These are phyloP conservation scores for Oscheius sp. DNA, from an alignment of 2,888 invertebrate genomes.

Conservation along the genomic window DNA sequence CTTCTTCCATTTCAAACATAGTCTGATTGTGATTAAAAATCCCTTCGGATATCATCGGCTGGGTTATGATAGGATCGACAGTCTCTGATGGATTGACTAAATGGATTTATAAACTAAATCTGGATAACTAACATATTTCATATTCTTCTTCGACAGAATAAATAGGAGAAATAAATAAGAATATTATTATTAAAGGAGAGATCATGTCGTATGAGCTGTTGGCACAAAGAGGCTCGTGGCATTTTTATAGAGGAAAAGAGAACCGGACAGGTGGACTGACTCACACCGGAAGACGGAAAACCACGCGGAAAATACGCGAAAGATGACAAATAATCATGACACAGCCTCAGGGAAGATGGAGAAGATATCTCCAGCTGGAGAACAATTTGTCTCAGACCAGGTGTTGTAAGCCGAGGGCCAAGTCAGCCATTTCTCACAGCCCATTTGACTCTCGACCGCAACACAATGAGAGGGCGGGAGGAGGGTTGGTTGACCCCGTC, in stretches of 20 bases:
- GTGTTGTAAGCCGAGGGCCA: not conserved
- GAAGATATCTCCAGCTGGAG: not conserved
- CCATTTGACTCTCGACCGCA: slow-evolving; percentile 2
- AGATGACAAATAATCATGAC: slow-evolving; percentile 25
- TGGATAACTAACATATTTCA: slow-evolving; percentile 33
- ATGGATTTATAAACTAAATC: not conserved
- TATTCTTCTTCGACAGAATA: slow-evolving; percentile 28
- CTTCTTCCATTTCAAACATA: slow-evolving; percentile 40
- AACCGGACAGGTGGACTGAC: slow-evolving; percentile 12
- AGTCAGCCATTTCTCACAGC: not conserved
- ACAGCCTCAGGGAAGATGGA: not conserved
- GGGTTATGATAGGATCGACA: not conserved
- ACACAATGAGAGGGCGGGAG: not conserved
- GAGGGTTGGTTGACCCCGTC: slow-evolving; percentile 3
- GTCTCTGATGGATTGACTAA: not conserved
- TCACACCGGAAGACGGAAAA: slow-evolving; percentile 28
- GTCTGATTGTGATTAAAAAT: slow-evolving; percentile 19
- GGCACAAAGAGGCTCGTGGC: not conserved
- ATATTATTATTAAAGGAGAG: slow-evolving; percentile 22
- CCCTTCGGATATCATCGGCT: slow-evolving; percentile 37
- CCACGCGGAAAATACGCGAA: not conserved
- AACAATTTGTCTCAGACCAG: slow-evolving; percentile 14
- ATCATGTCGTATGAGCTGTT: slow-evolving; percentile 26
- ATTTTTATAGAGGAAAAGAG: slow-evolving; percentile 22
- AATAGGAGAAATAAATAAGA: slow-evolving; percentile 30